Base-by-base conservation (phyloP, 1,140 invertebrate species). In the Whitmania pigra region DNA sequence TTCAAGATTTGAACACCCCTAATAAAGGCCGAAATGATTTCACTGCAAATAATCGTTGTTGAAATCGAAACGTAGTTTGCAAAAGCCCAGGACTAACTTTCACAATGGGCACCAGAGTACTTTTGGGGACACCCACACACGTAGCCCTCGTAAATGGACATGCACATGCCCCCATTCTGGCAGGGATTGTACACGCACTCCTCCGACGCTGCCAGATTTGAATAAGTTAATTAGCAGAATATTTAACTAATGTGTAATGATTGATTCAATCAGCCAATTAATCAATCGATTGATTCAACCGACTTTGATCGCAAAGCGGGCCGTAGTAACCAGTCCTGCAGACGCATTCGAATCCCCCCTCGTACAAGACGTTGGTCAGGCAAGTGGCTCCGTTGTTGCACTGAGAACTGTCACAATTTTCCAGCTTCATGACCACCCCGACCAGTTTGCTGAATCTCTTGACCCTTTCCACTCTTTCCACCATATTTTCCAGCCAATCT, bases 281-380 rank as follows among this genome's bases (percentile, higher is more conserved):
- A 60, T 27, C 55, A 60, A 60, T 60, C 27, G 55, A 43, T 43
- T 43, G 43, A 49, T 3, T 49, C 43, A 49, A 63, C 57, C 22
- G 22, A 63, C 57, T 63, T 15, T 63, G 57, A n/a, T 63, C 57
- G 29, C 57, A 63, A 3, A 63, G 57, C 7, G 57, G 57, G 0
- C 57, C 57, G 29, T 25, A 63, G 29, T 18, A 31, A 7, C 57
- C 57, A 22, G 22, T 31, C 11, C 11, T 63, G 29, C 57, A 63
- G 57, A 63, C 20, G 57, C 57, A 63, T 31, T 63, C 57, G 57
- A 63, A 63, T 1, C 57, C 57, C 18, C 57, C 57, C 29, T 63
- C 57, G 15, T 63, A 63, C 57, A 63, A 63, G 22, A 63, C 22
- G 57, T 63, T 63, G 11, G 57, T 63, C 3, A 63, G 22, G 20